These are phyloP conservation scores for Lipotes vexillifer DNA, from an alignment of 2,113 vertebrate species.

Conservation along the genomic window DNA sequence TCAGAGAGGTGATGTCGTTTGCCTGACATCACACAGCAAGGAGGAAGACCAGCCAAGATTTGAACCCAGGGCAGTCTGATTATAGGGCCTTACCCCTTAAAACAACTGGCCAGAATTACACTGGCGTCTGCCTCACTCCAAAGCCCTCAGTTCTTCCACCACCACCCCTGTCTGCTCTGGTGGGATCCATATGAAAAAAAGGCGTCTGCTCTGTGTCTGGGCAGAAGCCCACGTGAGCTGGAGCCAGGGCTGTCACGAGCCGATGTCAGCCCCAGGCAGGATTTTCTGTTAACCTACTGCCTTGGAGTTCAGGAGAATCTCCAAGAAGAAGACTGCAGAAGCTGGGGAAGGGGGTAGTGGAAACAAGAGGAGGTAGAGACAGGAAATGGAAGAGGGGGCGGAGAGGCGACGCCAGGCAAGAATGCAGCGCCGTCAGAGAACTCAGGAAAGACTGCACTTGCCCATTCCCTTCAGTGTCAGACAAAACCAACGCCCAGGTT, in stretches of 20 bases:
- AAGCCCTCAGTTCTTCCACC: neutral
- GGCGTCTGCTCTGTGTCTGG: rapidly evolving
- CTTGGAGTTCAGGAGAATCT: neutral
- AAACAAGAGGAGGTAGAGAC: neutral
- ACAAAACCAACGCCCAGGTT: neutral
- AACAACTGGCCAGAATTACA: neutral
- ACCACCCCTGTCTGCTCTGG: neutral
- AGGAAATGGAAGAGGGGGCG: neutral
- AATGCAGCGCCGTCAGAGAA: neutral
- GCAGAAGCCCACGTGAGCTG: rapidly evolving
- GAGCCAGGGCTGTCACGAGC: rapidly evolving
- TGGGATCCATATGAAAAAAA: neutral
- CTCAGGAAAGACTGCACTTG: neutral
- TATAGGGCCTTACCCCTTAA: neutral
- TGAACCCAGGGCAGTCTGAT: neutral
- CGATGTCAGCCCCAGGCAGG: neutral
- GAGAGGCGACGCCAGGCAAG: neutral
- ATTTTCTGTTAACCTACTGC: neutral
- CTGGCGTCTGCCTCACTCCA: neutral
- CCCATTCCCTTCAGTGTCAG: neutral
- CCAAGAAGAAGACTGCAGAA: neutral
- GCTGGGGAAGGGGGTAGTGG: neutral
- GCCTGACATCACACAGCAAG: neutral
- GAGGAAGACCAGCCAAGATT: neutral
- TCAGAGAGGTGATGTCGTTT: neutral